A percentile compares a stretch with the other conserved stretches of the same genome.
Conservation (phyloP, 2,113 vertebrate genomes). For the Ceyx melanurus region DNA sequence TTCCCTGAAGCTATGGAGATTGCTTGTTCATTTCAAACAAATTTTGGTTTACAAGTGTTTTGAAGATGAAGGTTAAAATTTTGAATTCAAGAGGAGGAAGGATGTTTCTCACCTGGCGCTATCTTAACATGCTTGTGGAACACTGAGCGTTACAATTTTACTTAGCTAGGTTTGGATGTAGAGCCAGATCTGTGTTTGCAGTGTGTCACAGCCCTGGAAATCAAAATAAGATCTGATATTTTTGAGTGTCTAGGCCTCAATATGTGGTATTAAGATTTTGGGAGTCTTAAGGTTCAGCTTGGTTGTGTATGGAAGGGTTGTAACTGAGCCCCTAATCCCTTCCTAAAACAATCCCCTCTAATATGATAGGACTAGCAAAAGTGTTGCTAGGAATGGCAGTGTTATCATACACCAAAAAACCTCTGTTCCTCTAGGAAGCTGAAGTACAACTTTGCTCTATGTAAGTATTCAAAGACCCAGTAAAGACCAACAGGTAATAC, state of each 20-base stretch:
- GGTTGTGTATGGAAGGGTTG: background rate
- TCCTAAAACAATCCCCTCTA: background rate
- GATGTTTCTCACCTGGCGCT: background rate
- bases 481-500: background rate
- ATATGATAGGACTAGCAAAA: background rate
- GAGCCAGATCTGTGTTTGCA: background rate
- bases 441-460: background rate
- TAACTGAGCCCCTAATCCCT: background rate
- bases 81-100: background rate
- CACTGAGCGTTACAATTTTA: background rate
- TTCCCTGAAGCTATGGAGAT: background rate
- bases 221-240: background rate
- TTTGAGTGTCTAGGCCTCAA: background rate
- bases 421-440: background rate
- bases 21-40: background rate
- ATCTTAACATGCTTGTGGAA: background rate
- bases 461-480: background rate
- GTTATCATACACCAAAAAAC: fast-evolving
- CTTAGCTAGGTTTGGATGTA: background rate
- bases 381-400: background rate
- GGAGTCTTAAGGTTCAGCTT: background rate
- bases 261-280: background rate
- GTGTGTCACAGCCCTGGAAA: background rate
- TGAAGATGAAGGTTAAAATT: background rate
- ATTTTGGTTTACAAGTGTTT: background rate